These are phyloP conservation scores for Botia almorhae DNA, from an alignment of 2,797 vertebrate species.

Conservation along the genomic window DNA sequence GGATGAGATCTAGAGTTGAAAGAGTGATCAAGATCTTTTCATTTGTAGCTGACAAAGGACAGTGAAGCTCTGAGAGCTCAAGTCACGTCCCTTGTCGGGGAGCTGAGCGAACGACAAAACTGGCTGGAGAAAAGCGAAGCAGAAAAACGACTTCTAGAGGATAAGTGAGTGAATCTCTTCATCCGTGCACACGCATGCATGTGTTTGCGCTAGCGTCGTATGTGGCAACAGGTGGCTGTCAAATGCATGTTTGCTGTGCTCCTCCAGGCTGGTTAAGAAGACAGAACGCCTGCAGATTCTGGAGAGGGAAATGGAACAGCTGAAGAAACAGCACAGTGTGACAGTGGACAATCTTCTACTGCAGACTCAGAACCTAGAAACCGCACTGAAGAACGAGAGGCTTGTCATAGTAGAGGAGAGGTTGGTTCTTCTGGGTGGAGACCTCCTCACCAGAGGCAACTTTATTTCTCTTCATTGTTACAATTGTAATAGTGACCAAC, in stretches of 20 bases:
- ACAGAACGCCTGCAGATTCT: constrained; percentile 73
- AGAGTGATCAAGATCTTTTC: constrained; percentile 30
- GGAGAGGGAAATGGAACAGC: constrained; percentile 82
- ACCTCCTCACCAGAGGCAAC: background rate
- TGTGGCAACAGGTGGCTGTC: no score
- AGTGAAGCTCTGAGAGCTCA: constrained; percentile 87
- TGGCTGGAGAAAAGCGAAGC: constrained; percentile 82
- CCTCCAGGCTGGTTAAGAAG: constrained; percentile 61
- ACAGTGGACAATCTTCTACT: constrained; percentile 88
- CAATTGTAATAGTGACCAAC: background rate
- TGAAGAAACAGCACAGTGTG: constrained; percentile 84
- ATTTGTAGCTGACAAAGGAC: constrained; percentile 84
- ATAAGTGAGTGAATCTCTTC: constrained; percentile 74
- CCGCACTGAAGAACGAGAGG: constrained; percentile 85
- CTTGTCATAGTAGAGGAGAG: constrained; percentile 87
- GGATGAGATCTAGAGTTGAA: background rate
- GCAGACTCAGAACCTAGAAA: constrained; percentile 86
- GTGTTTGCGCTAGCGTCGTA: no score
- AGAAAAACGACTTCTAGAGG: constrained; percentile 78
- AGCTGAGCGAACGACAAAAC: constrained; percentile 87
- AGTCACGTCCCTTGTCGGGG: constrained; percentile 87
- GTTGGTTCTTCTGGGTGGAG: constrained; percentile 67
- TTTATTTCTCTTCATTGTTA: constrained; percentile 4
- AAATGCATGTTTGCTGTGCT: background rate
- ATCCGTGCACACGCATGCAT: background rate